phyloP scores from a whole-genome alignment of 2,888 invertebrate species.

The Meganola albula region DNA sequence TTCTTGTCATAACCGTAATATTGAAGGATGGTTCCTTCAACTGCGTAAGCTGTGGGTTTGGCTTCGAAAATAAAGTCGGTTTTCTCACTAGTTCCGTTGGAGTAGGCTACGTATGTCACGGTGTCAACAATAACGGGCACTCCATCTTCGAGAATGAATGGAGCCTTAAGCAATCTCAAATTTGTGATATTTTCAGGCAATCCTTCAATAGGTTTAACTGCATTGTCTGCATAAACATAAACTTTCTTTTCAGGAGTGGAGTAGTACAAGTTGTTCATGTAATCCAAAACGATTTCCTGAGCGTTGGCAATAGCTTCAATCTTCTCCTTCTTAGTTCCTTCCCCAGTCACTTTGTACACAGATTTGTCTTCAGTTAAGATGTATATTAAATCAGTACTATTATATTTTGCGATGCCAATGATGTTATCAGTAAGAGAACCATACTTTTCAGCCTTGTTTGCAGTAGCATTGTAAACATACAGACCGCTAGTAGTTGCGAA shows the following conservation, averaged over 20 bases:
- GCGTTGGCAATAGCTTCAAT: conserved; percentile 40
- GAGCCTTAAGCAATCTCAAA: conserved; percentile 40
- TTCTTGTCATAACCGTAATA: conserved; percentile 52
- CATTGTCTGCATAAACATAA: conserved; percentile 33
- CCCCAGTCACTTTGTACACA: conserved; percentile 48
- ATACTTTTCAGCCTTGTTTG: conserved; percentile 40
- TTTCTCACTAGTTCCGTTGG: conserved; percentile 39
- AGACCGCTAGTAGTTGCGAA: conserved; percentile 47
- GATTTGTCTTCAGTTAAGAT: conserved; percentile 43
- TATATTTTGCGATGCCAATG: conserved; percentile 39
- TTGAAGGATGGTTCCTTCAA: conserved; percentile 45
- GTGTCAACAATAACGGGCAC: conserved; percentile 39
- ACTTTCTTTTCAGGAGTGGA: conserved; percentile 37
- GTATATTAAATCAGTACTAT: conserved; percentile 42
- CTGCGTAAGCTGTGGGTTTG: conserved; percentile 43
- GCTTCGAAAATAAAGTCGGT: conserved; percentile 31
- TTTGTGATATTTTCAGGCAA: conserved; percentile 37
- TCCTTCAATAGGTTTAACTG: conserved; percentile 41
- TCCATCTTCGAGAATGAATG: conserved; percentile 38
- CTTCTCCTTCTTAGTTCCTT: conserved; percentile 44
- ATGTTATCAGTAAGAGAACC: conserved; percentile 44
- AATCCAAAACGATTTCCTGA: conserved; percentile 48
- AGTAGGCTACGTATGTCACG: conserved; percentile 33
- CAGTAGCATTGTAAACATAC: conserved; percentile 34
- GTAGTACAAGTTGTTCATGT: conserved; percentile 47